Base-by-base conservation (phyloP, 2,888 invertebrate genomes). In the Sarcophaga caerulescens region DNA sequence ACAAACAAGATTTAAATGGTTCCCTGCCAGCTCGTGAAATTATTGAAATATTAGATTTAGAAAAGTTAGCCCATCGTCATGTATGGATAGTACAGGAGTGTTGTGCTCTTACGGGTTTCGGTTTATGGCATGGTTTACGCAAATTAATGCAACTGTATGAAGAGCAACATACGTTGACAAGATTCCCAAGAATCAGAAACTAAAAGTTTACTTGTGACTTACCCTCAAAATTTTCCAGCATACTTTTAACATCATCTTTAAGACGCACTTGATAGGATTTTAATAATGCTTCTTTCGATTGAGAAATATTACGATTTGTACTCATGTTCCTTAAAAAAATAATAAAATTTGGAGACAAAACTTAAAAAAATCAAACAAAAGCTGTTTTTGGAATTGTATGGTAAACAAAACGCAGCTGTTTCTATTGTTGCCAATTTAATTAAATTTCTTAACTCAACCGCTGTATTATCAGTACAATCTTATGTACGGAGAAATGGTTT, bases 181-280 rank as follows among this genome's bases (percentile, higher is more conserved):
- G 10, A 10, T 35, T 35, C 2, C 10, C 35, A 35, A 35, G 35
- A 35, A 35, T 35, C 35, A 35, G 35, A 35, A 35, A 35, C 35
- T 35, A 35, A 35, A 35, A 35, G 4, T 4, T 5, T 10, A 10
- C 35, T 35, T 8, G 35, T 52, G 3, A 21, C 77, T 85, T 89
- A 96, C 98, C 98, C 94, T 97, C 97, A 93, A 98, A 99, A 93
- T 99, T 99, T 93, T 99, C 99, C 78, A 98, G 94, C 97, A 99
- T 98, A 89, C 99, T 98, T 93, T 98, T 98, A 0, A 99, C 97
- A 94, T 99, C 99, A 93, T 99, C 99, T 93, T 99, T 99, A 69
- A 99, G 94, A 84, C 99, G 95, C 21, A 98, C 98, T 85, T 98
- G 97, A 93, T 99, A 99, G 0, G 98, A 98, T 94, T 99, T 98